A percentile compares a stretch with the other conserved stretches of the same genome.
These are phyloP conservation scores for Anagyrus pseudococci DNA, from an alignment of 2,888 invertebrate genomes.

Conservation along the genomic window DNA sequence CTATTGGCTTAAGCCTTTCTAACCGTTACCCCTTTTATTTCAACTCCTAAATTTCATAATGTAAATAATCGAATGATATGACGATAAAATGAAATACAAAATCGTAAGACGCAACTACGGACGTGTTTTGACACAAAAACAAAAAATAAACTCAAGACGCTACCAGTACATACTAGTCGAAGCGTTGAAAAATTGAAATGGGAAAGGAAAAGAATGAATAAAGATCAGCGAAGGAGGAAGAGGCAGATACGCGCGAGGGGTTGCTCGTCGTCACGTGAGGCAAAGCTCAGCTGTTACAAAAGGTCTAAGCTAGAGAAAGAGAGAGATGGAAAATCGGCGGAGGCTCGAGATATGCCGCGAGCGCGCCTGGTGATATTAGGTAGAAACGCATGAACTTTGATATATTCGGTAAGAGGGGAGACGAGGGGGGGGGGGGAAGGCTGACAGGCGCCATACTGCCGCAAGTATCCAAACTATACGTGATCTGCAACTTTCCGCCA, in stretches of 20 bases:
- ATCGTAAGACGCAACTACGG: too few species aligned
- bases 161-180: conserved; percentile 52
- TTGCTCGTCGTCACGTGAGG: conserved; percentile 44
- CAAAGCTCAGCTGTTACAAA: conserved; percentile 42
- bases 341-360: too few species aligned
- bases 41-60: too few species aligned
- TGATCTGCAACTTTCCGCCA: conserved; percentile 58
- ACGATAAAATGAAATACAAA: too few species aligned
- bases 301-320: conserved; percentile 31
- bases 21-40: too few species aligned
- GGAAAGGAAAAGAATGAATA: conserved; percentile 59
- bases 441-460: conserved; percentile 56
- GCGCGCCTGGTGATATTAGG: conserved; percentile 58
- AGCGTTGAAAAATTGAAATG: conserved; percentile 60
- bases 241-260: neutral
- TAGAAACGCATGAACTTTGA: conserved; percentile 62
- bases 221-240: conserved; percentile 49
- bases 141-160: too few species aligned
- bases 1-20: too few species aligned
- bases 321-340: too few species aligned
- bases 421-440: too few species aligned
- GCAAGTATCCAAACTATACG: conserved; percentile 61
- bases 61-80: too few species aligned
- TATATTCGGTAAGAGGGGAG: too few species aligned
- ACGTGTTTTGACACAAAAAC: too few species aligned